Evolutionary conservation across 2,113 vertebrate species (phyloP), one percentile per base, ranked within the genome.

Genomic region (Henicopernis longicauda): DNA sequence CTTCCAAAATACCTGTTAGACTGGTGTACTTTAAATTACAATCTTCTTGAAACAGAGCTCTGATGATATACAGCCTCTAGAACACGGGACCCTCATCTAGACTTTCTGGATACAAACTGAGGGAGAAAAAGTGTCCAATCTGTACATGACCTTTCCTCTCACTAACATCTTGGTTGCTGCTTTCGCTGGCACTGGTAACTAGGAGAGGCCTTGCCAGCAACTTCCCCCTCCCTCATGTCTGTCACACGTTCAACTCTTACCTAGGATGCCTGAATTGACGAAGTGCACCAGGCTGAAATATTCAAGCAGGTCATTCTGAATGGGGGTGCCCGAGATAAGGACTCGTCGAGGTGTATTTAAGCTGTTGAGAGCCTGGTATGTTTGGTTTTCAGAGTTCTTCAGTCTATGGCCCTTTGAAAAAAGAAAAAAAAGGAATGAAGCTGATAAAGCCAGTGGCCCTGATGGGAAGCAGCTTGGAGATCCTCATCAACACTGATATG

Each of bases 231-330:
- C 52, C 34, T 74, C 71, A 16, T 0, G 1, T 38, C 32, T 82
- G 32, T 27, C 72, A 70, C 23, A 42, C 66, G 11, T 21, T 44
- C 54, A 62, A 7, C 3, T 91, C 98, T 98, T 96, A 99, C 99
- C 99, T 6, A 99, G 98, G 88, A 99, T 99, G 47, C 99, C 99
- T 0, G 99, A 97, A 80, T 99, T 99, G 81, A 99, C 99, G 8
- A 99, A 99, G 97, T 99, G 99, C 73, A 99, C 99, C 96, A 99
- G 96, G 95, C 99, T 99, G 98, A 99, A 99, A 96, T 99, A 99
- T 90, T 99, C 99, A 57, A 99, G 98, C 83, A 99, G 98, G 97
- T 99, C 99, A 0, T 99, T 99, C 98, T 99, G 99, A 95, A 99
- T 99, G 49, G 99, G 99, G 0, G 99, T 99, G 76, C 99, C 99